phyloP scores from a whole-genome alignment of 2,113 vertebrate genomes.

The Oenanthe melanoleuca region DNA sequence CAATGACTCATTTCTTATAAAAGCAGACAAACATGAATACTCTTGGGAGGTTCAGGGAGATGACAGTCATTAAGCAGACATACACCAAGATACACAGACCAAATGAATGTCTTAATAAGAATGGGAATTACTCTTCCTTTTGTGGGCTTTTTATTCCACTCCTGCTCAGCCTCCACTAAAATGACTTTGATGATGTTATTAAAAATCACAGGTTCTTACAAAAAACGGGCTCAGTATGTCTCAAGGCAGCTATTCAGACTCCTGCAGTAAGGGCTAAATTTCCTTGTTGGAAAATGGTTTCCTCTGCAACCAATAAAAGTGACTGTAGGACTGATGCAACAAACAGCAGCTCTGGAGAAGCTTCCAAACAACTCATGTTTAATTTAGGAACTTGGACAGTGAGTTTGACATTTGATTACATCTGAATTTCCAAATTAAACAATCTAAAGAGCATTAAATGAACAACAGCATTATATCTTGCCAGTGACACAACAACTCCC shows the following conservation, averaged over 20 bases:
- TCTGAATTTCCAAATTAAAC: constrained; percentile 36
- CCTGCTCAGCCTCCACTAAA: background rate
- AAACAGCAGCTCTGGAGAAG: constrained; percentile 20
- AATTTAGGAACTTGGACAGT: constrained; percentile 40
- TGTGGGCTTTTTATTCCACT: background rate
- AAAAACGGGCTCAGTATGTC: background rate
- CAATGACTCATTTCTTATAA: background rate
- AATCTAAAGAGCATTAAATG: constrained; percentile 20
- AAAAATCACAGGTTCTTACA: background rate
- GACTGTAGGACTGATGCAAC: background rate
- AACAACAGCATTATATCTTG: constrained; percentile 7
- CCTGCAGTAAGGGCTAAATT: constrained; percentile 21
- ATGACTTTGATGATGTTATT: background rate
- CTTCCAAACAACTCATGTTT: constrained; percentile 44
- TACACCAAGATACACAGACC: background rate
- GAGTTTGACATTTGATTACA: constrained; percentile 8
- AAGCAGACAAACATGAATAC: background rate
- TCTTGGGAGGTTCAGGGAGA: background rate
- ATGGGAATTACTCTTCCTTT: constrained; percentile 2
- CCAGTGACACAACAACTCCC: background rate
- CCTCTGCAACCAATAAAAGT: constrained; percentile 11
- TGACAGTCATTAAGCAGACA: background rate
- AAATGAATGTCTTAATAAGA: background rate
- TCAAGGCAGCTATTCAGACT: background rate
- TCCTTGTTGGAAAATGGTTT: constrained; percentile 3